Base-by-base conservation (phyloP, 2,797 vertebrate species). In the Thalassophryne amazonica region DNA sequence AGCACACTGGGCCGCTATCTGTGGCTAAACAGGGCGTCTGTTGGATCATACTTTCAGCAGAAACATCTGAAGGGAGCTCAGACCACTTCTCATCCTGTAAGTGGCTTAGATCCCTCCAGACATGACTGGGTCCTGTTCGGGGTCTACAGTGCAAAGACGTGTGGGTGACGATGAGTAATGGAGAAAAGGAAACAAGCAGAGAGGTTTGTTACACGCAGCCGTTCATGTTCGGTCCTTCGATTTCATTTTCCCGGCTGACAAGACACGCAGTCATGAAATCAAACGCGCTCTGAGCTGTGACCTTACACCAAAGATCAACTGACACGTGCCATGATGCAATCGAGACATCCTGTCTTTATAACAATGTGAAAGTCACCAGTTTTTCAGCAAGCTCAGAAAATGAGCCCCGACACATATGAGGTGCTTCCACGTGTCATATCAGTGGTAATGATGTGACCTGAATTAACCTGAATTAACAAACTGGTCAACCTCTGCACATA, bases 1-100 rank as follows among this genome's bases (percentile, higher is more conserved):
- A 65, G 79, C 65, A 59, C 70, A 74, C 76, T 78, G 61, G 73
- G 69, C 56, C 1, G 58, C 75, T 81, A 73, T 78, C 69, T 73
- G 75, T 60, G 63, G 71, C 74, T 66, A 61, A 77, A 67, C 78
- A 60, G 70, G 60, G 60, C 49, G 36, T 10, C 46, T 27, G 16
- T 36, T 11, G 72, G 59, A 43, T 60, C 68, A 61, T 35, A 28
- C 23, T 40, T 65, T 62, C 59, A 20, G 53, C 70, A 63, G 48
- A 80, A 69, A 57, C 41, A 57, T 79, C 61, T 73, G 62, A 41
- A 19, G 60, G 56, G 49, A 54, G 73, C 66, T 61, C 58, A 76
- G 61, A 29, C 61, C 31, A 2, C 36, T 2, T 39, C 64, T 80
- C 76, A 62, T 78, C 78, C 75, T 67, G 62, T 69, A 57, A 81